These are phyloP conservation scores for Salvator merianae DNA, from an alignment of 2,113 vertebrate species.

Conservation along the genomic window DNA sequence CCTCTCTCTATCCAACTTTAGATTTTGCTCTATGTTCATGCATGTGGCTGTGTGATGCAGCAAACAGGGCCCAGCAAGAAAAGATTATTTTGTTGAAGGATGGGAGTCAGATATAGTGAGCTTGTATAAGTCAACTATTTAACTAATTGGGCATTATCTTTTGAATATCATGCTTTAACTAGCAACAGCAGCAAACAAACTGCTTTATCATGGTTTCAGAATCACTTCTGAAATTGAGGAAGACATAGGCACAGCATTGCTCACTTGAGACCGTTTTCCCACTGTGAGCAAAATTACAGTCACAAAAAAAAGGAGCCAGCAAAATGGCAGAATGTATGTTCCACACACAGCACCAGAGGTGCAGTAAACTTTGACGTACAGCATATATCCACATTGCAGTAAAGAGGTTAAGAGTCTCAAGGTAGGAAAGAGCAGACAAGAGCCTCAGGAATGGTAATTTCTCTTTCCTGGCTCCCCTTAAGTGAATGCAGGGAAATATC, in stretches of 20 bases:
- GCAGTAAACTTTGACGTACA: slow-evolving; percentile 37
- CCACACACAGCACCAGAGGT: background rate
- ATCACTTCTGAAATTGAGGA: background rate
- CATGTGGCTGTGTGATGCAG: no score
- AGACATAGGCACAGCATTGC: no score
- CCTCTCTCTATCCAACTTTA: no score
- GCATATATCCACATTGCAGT: slow-evolving; percentile 39
- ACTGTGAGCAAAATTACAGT: slow-evolving; percentile 22
- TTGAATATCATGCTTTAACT: background rate
- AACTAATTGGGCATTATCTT: background rate
- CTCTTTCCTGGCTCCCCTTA: slow-evolving; percentile 56
- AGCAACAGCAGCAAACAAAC: background rate
- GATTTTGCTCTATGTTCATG: no score
- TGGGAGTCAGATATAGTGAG: background rate
- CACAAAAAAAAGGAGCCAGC: slow-evolving; percentile 32
- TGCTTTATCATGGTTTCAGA: background rate
- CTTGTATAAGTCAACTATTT: background rate
- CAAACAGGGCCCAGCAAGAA: background rate
- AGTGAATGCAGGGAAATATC: slow-evolving; percentile 45
- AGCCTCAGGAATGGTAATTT: slow-evolving; percentile 48
- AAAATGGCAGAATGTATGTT: background rate
- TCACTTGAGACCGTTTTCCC: background rate
- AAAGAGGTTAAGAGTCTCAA: slow-evolving; percentile 57
- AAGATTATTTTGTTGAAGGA: background rate
- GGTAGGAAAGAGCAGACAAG: slow-evolving; percentile 48